phyloP scores from a whole-genome alignment of 2,888 invertebrate genomes.

The Leptopilina myrica region DNA sequence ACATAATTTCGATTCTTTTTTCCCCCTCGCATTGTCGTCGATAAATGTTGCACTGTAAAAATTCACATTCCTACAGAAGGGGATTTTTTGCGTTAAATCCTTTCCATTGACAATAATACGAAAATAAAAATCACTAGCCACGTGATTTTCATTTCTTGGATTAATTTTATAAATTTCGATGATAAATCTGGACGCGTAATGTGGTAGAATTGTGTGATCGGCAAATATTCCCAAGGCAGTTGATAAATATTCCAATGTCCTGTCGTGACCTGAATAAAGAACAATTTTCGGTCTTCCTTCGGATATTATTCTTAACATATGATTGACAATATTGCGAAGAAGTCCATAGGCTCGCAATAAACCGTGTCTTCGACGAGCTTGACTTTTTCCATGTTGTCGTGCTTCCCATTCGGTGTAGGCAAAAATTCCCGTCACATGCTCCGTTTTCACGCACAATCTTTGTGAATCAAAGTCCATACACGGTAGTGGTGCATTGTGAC shows the following conservation, averaged over 20 bases:
- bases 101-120: conserved; percentile 91
- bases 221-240: conserved; percentile 86
- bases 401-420: conserved; percentile 90
- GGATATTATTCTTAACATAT: conserved; percentile 89
- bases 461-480: conserved; percentile 79
- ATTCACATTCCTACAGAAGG: conserved; percentile 85
- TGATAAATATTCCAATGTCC: conserved; percentile 90
- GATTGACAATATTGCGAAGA: conserved; percentile 87
- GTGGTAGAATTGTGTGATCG: conserved; percentile 81
- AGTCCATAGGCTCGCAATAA: conserved; percentile 89
- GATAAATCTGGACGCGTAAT: conserved; percentile 91
- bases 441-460: conserved; percentile 81
- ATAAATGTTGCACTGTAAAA: conserved; percentile 76
- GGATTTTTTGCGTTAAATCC: conserved; percentile 88
- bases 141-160: conserved; percentile 78
- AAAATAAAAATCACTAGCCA: conserved; percentile 87
- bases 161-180: conserved; percentile 91
- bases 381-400: conserved; percentile 81
- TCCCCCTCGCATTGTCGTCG: conserved; percentile 77
- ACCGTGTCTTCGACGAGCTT: conserved; percentile 78
- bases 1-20: conserved; percentile 82
- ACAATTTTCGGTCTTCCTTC: conserved; percentile 86
- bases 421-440: conserved; percentile 88
- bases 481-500: conserved; percentile 89
- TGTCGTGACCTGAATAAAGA: conserved; percentile 94